A percentile compares a stretch with the other conserved stretches of the same genome.
Conservation (phyloP, 2,113 vertebrate genomes). For the Xiphophorus hellerii region DNA sequence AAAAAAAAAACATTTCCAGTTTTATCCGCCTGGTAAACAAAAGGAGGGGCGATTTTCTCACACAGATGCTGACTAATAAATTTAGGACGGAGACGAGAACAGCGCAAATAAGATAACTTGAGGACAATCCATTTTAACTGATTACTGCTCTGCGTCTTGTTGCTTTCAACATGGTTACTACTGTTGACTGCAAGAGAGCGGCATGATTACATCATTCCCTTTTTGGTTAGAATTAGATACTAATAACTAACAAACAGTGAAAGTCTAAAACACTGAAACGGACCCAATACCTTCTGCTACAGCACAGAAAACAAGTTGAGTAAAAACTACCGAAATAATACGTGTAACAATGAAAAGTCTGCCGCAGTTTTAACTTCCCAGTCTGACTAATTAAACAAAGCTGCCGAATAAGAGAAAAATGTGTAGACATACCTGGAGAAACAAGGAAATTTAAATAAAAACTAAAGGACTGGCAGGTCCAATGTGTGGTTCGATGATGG, state of each 20-base stretch:
- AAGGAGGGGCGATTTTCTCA: neutral
- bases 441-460: slow-evolving; percentile 65
- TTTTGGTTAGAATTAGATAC: neutral
- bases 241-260: neutral
- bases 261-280: neutral
- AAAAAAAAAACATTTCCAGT: slow-evolving; percentile 23
- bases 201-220: slow-evolving; percentile 54
- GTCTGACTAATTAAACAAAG: neutral
- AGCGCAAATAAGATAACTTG: neutral
- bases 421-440: slow-evolving; percentile 59
- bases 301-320: neutral
- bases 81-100: neutral
- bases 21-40: slow-evolving; percentile 6
- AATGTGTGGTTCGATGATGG: slow-evolving; percentile 16
- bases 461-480: slow-evolving; percentile 72
- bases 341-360: neutral
- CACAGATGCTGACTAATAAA: neutral
- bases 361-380: neutral
- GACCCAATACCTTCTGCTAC: neutral
- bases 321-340: neutral
- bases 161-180: slow-evolving; percentile 51
- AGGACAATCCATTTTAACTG: no score
- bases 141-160: slow-evolving; percentile 27
- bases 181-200: neutral
- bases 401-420: neutral